Evolutionary conservation across 2,888 invertebrate species (phyloP), one percentile per base, ranked within the genome.

Genomic region (Chaetogeoica ovagalla): DNA sequence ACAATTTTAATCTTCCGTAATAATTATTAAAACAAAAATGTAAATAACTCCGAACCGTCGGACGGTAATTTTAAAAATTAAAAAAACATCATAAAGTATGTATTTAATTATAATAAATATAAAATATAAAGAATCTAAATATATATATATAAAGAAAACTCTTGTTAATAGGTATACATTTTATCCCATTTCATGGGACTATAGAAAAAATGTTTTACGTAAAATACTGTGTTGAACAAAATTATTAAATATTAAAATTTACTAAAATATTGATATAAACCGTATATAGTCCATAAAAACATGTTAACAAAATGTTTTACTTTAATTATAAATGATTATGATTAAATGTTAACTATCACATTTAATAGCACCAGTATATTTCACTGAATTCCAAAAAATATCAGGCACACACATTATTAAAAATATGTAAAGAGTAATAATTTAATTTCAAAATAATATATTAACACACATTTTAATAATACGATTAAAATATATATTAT

Each of bases 341-440:
- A 17, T 59, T 21, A 71, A 57, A 59, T 39, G 39, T 13, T 15
- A 70, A 39, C 9, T 57, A 71, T 60, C 43, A 71, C 43, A 71
- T 71, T n/a, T 23, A 39, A 71, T 59, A 71, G 71, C 71, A 71
- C 59, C 71, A 60, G 19, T 37, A 9, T 57, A 57, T 70, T 21
- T 57, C 13, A 57, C 39, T 21, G 15, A 39, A 37, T 55, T n/a
- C 30, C 23, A 37, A 70, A 37, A 2, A 55, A n/a, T 55, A 23
- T 3, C 43, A 66, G 43, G 21, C 15, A 55, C 7, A 66, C 13
- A 13, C 13, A 48, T 48, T 48, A 13, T 13, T 48, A 48, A 48
- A 48, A 48, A 15, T 11, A 48, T 0, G 3, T 48, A 48, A 48
- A 48, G 13, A 43, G 7, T 9, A 15, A 48, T 48, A 11, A 48